Evolutionary conservation across 2,113 vertebrate genomes (phyloP).

Genomic region (Piprites chloris): DNA sequence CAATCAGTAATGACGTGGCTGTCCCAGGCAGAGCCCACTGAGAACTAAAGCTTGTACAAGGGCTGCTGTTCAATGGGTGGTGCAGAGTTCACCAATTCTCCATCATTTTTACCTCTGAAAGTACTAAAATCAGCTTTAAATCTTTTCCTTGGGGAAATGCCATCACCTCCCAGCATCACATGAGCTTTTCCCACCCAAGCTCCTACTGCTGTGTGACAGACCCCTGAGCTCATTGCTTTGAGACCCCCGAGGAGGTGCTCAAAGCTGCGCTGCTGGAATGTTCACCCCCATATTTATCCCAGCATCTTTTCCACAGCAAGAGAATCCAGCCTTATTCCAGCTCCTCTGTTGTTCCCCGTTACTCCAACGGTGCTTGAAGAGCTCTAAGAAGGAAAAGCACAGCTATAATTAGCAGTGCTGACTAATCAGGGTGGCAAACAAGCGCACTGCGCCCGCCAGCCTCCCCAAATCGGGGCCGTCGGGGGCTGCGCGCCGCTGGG

Average conservation of each 20-base stretch:
- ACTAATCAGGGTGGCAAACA: constrained; percentile 36
- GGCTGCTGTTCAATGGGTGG: background rate
- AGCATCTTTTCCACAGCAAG: fast-evolving
- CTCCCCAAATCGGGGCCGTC: background rate
- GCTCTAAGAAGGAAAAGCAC: background rate
- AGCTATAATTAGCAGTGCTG: constrained; percentile 57
- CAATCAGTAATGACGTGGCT: background rate
- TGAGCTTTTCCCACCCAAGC: background rate
- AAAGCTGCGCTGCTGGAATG: background rate
- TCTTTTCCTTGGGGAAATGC: background rate
- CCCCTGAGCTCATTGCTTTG: background rate
- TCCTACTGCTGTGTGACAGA: background rate
- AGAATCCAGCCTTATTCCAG: background rate
- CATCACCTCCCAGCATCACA: background rate
- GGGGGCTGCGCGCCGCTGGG: background rate
- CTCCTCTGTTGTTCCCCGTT: background rate
- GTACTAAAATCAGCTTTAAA: background rate
- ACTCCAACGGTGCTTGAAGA: background rate
- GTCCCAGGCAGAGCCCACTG: background rate
- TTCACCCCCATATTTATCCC: fast-evolving
- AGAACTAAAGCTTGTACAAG: background rate
- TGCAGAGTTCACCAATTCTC: background rate
- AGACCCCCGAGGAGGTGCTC: fast-evolving
- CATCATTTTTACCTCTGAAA: background rate
- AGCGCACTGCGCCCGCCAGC: background rate